Percentiles rank a stretch among this genome's conserved stretches.
Evolutionary conservation across 1,140 invertebrate species (phyloP).

Genomic region (Trachelipus rathkii): DNA sequence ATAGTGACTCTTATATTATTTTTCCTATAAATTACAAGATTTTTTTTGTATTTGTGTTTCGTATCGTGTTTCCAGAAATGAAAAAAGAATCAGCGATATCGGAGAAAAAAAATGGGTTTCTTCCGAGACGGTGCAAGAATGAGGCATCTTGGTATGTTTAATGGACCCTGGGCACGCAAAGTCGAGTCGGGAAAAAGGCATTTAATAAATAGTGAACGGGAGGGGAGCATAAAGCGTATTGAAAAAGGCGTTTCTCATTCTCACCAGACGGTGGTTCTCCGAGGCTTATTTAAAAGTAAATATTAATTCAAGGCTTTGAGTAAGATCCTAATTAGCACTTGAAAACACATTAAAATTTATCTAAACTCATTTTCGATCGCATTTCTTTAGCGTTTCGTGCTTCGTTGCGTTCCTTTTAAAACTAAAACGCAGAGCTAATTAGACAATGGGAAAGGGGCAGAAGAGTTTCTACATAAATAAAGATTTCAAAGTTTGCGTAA

Average conservation of each 20-base stretch:
- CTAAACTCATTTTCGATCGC: no score
- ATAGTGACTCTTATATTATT: neutral
- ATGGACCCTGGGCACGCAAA: neutral
- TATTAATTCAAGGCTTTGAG: neutral
- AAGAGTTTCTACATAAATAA: no score
- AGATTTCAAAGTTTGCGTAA: no score
- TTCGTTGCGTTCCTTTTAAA: no score
- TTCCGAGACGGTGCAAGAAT: neutral
- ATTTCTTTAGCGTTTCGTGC: no score
- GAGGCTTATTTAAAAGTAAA: neutral
- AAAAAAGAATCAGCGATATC: neutral
- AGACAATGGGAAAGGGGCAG: no score
- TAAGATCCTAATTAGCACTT: no score
- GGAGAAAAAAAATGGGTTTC: neutral
- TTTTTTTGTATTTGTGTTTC: conserved; percentile 5
- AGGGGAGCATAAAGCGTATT: neutral
- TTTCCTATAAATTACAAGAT: neutral
- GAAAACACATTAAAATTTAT: no score
- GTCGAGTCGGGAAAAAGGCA: neutral
- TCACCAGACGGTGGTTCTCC: neutral
- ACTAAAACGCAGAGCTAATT: no score
- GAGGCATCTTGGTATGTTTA: neutral
- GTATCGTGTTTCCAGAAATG: neutral
- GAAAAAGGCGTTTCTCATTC: neutral
- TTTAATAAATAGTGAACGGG: no score